A percentile compares a stretch with the other conserved stretches of the same genome.
Evolutionary conservation across 2,797 vertebrate genomes (phyloP).

Genomic region (Onychomys arenicola): DNA sequence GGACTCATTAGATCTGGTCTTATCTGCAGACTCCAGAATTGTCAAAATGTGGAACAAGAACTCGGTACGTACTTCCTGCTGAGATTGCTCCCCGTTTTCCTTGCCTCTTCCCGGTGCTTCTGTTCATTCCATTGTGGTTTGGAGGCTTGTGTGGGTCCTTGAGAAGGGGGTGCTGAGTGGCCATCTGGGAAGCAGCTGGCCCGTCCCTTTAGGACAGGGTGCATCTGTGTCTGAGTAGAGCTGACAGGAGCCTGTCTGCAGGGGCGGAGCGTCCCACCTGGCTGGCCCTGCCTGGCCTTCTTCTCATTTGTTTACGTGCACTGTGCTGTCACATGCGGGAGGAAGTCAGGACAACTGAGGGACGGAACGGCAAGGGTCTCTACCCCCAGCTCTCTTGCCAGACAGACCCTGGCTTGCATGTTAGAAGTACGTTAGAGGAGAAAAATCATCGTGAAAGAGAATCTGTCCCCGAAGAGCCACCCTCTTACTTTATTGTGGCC

Average conservation of each 20-base stretch:
- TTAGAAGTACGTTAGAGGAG: background rate
- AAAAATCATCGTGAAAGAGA: background rate
- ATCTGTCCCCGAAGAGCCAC: background rate
- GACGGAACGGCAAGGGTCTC: background rate
- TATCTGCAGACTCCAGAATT: conserved; percentile 97
- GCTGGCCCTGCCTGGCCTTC: background rate
- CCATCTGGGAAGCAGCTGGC: background rate
- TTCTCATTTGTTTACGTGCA: background rate
- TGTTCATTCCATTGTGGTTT: background rate
- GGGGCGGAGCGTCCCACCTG: background rate
- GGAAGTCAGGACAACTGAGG: background rate
- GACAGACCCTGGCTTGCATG: background rate
- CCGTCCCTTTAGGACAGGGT: background rate
- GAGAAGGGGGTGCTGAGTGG: background rate
- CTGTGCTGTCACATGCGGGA: background rate
- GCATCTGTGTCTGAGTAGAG: background rate
- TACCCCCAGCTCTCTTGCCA: background rate
- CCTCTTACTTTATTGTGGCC: background rate
- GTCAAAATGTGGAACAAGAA: conserved; percentile 98
- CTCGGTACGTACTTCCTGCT: conserved; percentile 89
- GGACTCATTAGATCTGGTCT: conserved; percentile 92
- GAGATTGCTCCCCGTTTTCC: background rate
- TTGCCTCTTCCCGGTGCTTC: background rate
- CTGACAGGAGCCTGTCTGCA: background rate
- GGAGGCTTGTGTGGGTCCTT: background rate